Conservation (phyloP, 2,113 vertebrate species). For the Labeo catla region DNA sequence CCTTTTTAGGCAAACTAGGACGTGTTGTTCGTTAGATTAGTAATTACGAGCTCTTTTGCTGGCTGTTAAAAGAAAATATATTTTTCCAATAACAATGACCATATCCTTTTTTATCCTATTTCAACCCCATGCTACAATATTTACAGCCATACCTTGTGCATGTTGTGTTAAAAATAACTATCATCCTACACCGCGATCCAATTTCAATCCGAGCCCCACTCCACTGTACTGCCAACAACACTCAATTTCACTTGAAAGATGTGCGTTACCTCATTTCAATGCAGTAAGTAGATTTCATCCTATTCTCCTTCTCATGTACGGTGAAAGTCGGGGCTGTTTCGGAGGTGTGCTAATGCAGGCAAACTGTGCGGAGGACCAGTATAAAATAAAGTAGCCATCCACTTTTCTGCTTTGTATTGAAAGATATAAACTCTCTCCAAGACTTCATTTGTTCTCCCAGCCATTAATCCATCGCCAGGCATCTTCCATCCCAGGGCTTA, state of each 20-base stretch:
- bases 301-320: slow-evolving; percentile 62
- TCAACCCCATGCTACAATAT: neutral
- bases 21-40: neutral
- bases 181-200: neutral
- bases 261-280: slow-evolving; percentile 46
- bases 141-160: neutral
- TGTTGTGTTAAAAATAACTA: slow-evolving; percentile 12
- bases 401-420: slow-evolving; percentile 76
- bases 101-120: neutral
- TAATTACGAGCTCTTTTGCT: neutral
- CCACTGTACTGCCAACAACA: neutral
- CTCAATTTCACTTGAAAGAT: slow-evolving; percentile 31
- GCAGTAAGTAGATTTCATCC: slow-evolving; percentile 47
- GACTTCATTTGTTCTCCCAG: slow-evolving; percentile 79
- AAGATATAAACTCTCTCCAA: slow-evolving; percentile 74
- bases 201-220: neutral
- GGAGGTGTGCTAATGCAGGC: slow-evolving; percentile 63
- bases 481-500: slow-evolving; percentile 77
- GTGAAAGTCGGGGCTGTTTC: slow-evolving; percentile 56
- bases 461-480: slow-evolving; percentile 77
- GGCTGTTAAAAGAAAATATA: neutral
- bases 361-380: slow-evolving; percentile 68
- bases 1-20: neutral
- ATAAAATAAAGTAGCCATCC: slow-evolving; percentile 62
- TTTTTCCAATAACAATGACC: neutral